Conservation (phyloP, 2,797 vertebrate species). For the Kryptopterus vitreolus region DNA sequence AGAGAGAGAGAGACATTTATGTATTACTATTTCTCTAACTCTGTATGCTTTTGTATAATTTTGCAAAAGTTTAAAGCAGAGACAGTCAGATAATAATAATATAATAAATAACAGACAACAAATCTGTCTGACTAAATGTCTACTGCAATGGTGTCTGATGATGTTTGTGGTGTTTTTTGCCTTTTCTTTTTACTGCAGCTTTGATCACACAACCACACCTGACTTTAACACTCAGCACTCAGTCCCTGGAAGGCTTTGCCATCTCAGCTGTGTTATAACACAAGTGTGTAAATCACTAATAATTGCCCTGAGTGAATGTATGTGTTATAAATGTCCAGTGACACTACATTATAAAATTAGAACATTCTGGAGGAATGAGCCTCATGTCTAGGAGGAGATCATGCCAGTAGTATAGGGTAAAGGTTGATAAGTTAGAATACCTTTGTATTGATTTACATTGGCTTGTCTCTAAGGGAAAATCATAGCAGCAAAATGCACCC, state of each 20-base stretch:
- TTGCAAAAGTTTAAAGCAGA: not conserved
- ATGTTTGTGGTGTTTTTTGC: not conserved
- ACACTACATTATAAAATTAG: not conserved
- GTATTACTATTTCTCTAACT: not conserved
- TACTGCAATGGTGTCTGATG: not conserved
- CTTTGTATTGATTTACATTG: not conserved
- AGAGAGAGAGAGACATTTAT: not conserved
- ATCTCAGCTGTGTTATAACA: not conserved
- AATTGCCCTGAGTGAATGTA: not conserved
- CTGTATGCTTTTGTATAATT: not conserved
- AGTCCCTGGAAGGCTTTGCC: not conserved
- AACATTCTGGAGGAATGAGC: not conserved
- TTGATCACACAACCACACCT: not conserved
- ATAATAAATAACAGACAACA: not conserved
- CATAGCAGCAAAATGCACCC: not conserved
- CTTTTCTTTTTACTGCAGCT: not conserved
- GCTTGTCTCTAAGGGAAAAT: not conserved
- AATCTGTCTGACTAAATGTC: not conserved
- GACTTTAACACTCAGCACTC: not conserved
- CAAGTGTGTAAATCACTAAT: not conserved
- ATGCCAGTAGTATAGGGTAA: not conserved
- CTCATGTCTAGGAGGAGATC: not conserved
- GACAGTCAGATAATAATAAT: not conserved
- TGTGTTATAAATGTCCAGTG: conserved; percentile 8
- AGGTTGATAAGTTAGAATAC: not conserved